Conservation (phyloP, 2,113 vertebrate genomes). For the Ailurus styani region DNA sequence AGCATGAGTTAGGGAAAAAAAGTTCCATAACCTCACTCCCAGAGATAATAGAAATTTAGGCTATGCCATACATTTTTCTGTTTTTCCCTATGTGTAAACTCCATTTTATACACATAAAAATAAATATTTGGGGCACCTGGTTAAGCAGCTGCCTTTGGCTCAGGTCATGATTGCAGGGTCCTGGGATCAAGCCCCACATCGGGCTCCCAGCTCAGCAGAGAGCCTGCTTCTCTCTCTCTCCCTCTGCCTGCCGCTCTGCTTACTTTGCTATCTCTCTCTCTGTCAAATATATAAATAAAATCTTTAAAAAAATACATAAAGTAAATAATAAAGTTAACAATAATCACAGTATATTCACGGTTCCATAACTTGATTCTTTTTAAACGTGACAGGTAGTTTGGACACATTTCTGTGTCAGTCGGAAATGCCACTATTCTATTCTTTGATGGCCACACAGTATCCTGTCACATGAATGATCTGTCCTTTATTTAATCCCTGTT, state of each 20-base stretch:
- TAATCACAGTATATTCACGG: not conserved
- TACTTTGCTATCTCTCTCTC: too few relatives aligned
- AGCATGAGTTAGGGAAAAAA: not conserved
- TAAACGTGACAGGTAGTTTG: not conserved
- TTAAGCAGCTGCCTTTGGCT: too few relatives aligned
- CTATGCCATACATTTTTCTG: not conserved
- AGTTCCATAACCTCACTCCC: not conserved
- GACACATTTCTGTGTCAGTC: not conserved
- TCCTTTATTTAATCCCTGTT: not conserved
- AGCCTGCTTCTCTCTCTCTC: too few relatives aligned
- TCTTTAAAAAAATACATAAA: too few relatives aligned
- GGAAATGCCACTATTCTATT: too few relatives aligned
- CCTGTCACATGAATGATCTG: not conserved
- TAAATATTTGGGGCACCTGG: too few relatives aligned
- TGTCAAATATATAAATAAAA: too few relatives aligned
- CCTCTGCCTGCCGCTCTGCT: too few relatives aligned
- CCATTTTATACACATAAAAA: not conserved
- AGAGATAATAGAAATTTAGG: not conserved
- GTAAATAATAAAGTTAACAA: not conserved
- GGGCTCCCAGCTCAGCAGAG: too few relatives aligned
- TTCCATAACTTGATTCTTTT: not conserved
- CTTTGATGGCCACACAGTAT: not conserved
- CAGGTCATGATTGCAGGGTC: too few relatives aligned
- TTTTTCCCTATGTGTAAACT: not conserved
- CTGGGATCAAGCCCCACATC: too few relatives aligned